A percentile compares a stretch with the other conserved stretches of the same genome.
phyloP scores from a whole-genome alignment of 1,140 invertebrate genomes.

The Zaprionus camerounensis region DNA sequence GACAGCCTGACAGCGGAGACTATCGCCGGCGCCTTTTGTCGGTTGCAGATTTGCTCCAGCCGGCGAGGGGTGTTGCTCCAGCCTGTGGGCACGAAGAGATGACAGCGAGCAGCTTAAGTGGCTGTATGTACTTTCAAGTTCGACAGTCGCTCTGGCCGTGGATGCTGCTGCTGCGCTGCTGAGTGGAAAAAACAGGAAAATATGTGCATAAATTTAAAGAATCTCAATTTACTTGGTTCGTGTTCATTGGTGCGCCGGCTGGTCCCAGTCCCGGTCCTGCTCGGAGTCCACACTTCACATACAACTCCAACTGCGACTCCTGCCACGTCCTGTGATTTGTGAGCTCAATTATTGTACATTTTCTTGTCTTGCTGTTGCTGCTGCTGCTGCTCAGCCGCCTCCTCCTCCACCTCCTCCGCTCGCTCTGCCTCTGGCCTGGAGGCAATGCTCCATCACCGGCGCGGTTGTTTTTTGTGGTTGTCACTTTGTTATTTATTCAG shows the following conservation, averaged over 20 bases:
- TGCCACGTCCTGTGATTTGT: slow-evolving; percentile 71
- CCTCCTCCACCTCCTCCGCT: neutral
- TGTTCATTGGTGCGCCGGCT: slow-evolving; percentile 68
- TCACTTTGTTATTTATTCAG: slow-evolving; percentile 83
- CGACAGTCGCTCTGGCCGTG: slow-evolving; percentile 5
- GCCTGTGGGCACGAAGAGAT: slow-evolving; percentile 13
- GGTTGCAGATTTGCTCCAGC: slow-evolving; percentile 47
- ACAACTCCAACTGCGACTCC: slow-evolving; percentile 26
- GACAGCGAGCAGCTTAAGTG: slow-evolving; percentile 70
- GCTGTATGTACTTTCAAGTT: slow-evolving; percentile 60
- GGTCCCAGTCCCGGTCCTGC: slow-evolving; percentile 35
- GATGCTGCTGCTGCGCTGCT: slow-evolving; percentile 46
- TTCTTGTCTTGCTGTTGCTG: slow-evolving; percentile 49
- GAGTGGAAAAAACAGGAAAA: slow-evolving; percentile 61
- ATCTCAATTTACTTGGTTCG: slow-evolving; percentile 78
- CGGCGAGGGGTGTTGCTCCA: slow-evolving; percentile 11
- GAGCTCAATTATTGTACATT: slow-evolving; percentile 78
- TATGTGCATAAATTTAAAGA: slow-evolving; percentile 83
- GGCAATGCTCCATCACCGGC: slow-evolving; percentile 51
- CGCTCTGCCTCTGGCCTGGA: neutral
- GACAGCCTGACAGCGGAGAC: slow-evolving; percentile 19
- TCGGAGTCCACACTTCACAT: slow-evolving; percentile 24
- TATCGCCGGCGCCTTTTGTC: slow-evolving; percentile 55
- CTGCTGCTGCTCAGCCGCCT: slow-evolving; percentile 11
- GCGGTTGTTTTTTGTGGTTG: slow-evolving; percentile 81